These are phyloP conservation scores for Planiliza haematocheilus DNA, from an alignment of 2,113 vertebrate genomes.

Conservation along the genomic window DNA sequence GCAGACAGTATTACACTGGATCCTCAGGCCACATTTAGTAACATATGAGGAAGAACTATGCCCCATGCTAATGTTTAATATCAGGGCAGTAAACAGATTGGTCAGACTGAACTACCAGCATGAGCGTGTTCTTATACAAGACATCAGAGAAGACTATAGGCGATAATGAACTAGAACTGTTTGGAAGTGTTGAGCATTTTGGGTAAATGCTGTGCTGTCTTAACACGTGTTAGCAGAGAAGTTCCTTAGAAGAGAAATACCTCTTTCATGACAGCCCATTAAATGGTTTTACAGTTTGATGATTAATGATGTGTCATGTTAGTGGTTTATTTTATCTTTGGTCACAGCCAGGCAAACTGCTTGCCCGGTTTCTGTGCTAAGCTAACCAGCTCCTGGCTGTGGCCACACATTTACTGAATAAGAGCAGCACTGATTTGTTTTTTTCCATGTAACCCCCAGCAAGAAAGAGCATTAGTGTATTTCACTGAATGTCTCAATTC, in stretches of 20 bases:
- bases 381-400: neutral
- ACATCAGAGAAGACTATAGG: neutral
- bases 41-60: neutral
- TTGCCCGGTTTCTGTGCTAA: too few relatives aligned
- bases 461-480: neutral
- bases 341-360: neutral
- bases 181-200: neutral
- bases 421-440: neutral
- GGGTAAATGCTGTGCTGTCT: too few relatives aligned
- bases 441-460: neutral
- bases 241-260: too few relatives aligned
- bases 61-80: neutral
- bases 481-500: neutral
- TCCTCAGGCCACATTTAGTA: constrained; percentile 4
- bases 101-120: too few relatives aligned
- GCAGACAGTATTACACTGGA: constrained; percentile 7
- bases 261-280: neutral
- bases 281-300: neutral
- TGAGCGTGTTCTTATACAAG: neutral
- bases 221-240: neutral
- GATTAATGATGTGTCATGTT: too few relatives aligned
- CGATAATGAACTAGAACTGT: too few relatives aligned
- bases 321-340: too few relatives aligned
- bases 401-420: neutral
- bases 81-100: neutral